Conservation (phyloP, 2,888 invertebrate genomes). For the Dryobota labecula region DNA sequence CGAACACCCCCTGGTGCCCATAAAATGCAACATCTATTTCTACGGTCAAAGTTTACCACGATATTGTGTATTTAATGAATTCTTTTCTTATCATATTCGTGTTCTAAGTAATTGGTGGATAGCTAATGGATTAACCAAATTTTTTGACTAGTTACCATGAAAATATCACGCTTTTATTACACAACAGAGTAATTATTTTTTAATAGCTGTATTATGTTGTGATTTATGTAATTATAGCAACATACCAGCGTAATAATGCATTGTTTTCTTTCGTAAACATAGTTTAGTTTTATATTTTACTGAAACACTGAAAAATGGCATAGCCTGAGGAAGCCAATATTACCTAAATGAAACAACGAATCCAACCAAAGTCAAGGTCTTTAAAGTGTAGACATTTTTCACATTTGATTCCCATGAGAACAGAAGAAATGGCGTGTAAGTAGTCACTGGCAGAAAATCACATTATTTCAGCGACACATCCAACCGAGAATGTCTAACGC, state of each 20-base stretch:
- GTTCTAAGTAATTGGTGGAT: slow-evolving; percentile 38
- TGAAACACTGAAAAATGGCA: neutral
- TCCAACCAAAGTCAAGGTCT: neutral
- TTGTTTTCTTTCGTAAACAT: neutral
- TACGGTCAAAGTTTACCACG: slow-evolving; percentile 42
- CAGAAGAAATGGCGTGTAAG: slow-evolving; percentile 24
- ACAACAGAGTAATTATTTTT: slow-evolving; percentile 31
- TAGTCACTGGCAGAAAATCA: slow-evolving; percentile 7
- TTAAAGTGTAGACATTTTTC: slow-evolving; percentile 19
- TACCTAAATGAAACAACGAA: neutral
- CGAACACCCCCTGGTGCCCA: slow-evolving; percentile 31
- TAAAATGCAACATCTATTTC: slow-evolving; percentile 55
- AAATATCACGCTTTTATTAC: slow-evolving; percentile 20
- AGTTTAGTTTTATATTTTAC: neutral
- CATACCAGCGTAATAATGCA: neutral
- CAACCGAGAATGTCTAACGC: neutral
- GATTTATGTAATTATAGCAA: slow-evolving; percentile 30
- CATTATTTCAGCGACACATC: slow-evolving; percentile 30
- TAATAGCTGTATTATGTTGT: slow-evolving; percentile 30
- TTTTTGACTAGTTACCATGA: slow-evolving; percentile 9
- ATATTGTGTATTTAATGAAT: slow-evolving; percentile 41
- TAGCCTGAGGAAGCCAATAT: neutral
- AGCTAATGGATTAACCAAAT: slow-evolving; percentile 49
- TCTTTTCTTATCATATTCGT: slow-evolving; percentile 28
- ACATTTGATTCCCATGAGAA: slow-evolving; percentile 4